Conservation (phyloP, 2,797 vertebrate species). For the Lagodon rhomboides region DNA sequence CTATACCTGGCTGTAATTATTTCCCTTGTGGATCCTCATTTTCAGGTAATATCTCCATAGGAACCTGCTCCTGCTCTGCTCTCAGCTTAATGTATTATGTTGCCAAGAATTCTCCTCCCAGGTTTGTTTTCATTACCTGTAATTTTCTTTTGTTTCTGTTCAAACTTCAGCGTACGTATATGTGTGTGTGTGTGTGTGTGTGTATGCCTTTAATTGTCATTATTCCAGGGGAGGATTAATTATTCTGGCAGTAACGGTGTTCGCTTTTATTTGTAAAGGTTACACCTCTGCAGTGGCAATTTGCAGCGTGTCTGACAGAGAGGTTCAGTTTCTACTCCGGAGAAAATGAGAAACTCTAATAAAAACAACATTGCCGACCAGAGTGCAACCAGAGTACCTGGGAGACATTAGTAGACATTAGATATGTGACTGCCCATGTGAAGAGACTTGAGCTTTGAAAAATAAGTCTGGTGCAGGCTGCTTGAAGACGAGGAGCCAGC, state of each 20-base stretch:
- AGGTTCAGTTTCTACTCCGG: constrained; percentile 54
- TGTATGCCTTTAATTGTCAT: constrained; percentile 43
- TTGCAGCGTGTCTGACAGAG: constrained; percentile 59
- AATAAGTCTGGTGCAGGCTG: constrained; percentile 65
- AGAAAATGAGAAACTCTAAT: constrained; percentile 56
- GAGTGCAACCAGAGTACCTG: constrained; percentile 58
- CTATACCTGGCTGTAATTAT: constrained; percentile 70
- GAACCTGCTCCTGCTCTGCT: constrained; percentile 48
- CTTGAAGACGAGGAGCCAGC: constrained; percentile 63
- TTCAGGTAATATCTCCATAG: constrained; percentile 70
- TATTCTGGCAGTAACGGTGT: constrained; percentile 44
- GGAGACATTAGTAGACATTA: constrained; percentile 65
- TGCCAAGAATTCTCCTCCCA: constrained; percentile 38
- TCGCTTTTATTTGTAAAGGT: constrained; percentile 52
- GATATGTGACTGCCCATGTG: constrained; percentile 70
- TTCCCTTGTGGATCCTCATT: constrained; percentile 71
- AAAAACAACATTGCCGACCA: constrained; percentile 61
- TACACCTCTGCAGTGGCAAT: constrained; percentile 54
- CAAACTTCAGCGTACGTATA: constrained; percentile 7
- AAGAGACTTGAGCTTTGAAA: constrained; percentile 67
- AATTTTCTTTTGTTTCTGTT: constrained; percentile 39
- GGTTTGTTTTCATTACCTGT: constrained; percentile 67
- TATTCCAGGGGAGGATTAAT: constrained; percentile 55
- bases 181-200: background rate
- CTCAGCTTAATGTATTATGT: constrained; percentile 43